Evolutionary conservation across 1,140 invertebrate genomes (phyloP).

Genomic region (Triops cancriformis): DNA sequence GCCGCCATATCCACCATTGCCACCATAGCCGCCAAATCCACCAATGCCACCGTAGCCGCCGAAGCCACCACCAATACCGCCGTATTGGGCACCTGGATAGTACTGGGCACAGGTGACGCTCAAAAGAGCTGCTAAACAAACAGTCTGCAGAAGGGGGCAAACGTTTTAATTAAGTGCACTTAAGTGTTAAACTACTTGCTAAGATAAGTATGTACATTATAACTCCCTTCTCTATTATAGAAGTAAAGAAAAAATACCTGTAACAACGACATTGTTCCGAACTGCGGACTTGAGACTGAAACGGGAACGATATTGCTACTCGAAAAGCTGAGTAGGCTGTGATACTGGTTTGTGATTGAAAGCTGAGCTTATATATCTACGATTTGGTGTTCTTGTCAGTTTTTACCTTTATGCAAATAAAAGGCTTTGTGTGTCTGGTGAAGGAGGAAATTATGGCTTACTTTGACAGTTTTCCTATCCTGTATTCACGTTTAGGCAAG

Average conservation of each 20-base stretch:
- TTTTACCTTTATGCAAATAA: neutral
- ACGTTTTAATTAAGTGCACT: neutral
- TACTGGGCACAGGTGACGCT: neutral
- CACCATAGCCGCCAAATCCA: neutral
- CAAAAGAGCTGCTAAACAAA: neutral
- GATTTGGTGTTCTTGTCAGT: neutral
- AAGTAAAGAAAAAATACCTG: neutral
- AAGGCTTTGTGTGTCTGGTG: neutral
- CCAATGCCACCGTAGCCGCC: conserved; percentile 4
- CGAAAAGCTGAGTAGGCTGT: neutral
- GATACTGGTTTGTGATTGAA: neutral
- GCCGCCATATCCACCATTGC: neutral
- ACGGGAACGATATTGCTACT: neutral
- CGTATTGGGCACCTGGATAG: neutral
- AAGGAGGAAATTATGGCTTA: neutral
- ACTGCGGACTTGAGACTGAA: neutral
- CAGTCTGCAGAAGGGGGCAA: neutral
- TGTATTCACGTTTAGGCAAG: neutral
- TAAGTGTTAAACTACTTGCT: no score
- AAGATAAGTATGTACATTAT: no score
- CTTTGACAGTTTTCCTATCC: neutral
- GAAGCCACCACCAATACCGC: neutral
- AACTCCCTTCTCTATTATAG: no score
- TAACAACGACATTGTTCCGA: neutral
- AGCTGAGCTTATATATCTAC: neutral